phyloP scores from a whole-genome alignment of 2,113 vertebrate species.

The Camelus bactrianus region DNA sequence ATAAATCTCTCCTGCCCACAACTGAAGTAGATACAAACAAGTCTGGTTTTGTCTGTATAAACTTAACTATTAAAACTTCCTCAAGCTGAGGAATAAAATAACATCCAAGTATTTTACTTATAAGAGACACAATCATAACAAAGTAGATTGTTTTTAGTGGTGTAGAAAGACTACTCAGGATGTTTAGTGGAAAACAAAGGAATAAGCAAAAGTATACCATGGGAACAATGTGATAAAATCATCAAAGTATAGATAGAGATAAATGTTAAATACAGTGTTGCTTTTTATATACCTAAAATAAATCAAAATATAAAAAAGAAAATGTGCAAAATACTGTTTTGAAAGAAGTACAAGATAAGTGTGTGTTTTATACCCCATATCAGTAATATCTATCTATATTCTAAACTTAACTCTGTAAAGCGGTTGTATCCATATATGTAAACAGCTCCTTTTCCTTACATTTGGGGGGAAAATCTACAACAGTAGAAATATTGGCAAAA shows the following conservation, averaged over 20 bases:
- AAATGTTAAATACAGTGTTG: neutral
- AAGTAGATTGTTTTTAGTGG: constrained; percentile 38
- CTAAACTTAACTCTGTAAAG: neutral
- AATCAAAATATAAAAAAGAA: neutral
- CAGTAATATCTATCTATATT: neutral
- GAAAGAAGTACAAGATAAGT: neutral
- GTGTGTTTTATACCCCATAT: neutral
- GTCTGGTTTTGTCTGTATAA: neutral
- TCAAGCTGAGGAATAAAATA: constrained; percentile 50
- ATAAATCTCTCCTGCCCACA: neutral
- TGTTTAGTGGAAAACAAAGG: constrained; percentile 30
- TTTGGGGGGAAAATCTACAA: neutral
- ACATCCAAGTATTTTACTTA: constrained; percentile 42
- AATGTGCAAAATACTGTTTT: constrained; percentile 9
- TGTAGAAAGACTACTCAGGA: constrained; percentile 21
- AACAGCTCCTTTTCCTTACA: neutral
- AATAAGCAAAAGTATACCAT: neutral
- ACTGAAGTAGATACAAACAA: neutral
- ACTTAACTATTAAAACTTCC: constrained; percentile 45
- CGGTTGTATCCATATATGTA: neutral
- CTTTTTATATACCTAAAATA: neutral
- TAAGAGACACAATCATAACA: neutral
- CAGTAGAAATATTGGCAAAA: constrained; percentile 15
- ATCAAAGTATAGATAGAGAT: neutral
- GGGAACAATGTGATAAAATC: neutral